These are phyloP conservation scores for Channa maculata DNA, from an alignment of 2,113 vertebrate genomes.

Conservation along the genomic window DNA sequence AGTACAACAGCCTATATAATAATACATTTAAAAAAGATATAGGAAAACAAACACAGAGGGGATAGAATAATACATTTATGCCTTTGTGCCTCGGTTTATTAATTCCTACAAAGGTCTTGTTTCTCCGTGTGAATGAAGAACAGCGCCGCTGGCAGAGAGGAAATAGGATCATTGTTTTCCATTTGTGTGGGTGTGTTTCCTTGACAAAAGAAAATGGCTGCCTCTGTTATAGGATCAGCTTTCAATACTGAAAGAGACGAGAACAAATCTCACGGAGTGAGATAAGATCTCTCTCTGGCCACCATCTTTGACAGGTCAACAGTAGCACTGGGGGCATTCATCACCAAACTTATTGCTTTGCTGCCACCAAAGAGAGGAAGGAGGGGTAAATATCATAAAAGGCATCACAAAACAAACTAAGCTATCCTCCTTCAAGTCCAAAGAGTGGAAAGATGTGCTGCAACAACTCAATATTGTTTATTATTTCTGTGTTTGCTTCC, in stretches of 20 bases:
- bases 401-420: constrained; percentile 54
- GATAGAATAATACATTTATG: not conserved
- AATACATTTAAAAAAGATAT: not conserved
- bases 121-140: not conserved
- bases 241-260: constrained; percentile 16
- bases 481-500: constrained; percentile 66
- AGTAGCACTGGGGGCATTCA: constrained; percentile 30
- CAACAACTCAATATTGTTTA: constrained; percentile 69
- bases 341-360: constrained; percentile 63
- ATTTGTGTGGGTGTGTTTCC: constrained; percentile 15
- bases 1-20: not conserved
- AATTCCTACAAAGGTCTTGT: constrained; percentile 1
- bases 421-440: constrained; percentile 38
- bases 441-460: constrained; percentile 31
- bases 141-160: constrained; percentile 1
- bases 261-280: constrained; percentile 26
- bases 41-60: no score
- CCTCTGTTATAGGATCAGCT: constrained; percentile 16
- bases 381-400: constrained; percentile 45
- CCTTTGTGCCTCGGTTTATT: not conserved
- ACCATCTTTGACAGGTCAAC: constrained; percentile 41
- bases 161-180: constrained; percentile 13
- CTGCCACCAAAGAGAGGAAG: constrained; percentile 9
- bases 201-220: constrained; percentile 31
- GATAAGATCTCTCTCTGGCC: constrained; percentile 47